Conservation (phyloP, 2,113 vertebrate species). For the Rhinichthys klamathensis region DNA sequence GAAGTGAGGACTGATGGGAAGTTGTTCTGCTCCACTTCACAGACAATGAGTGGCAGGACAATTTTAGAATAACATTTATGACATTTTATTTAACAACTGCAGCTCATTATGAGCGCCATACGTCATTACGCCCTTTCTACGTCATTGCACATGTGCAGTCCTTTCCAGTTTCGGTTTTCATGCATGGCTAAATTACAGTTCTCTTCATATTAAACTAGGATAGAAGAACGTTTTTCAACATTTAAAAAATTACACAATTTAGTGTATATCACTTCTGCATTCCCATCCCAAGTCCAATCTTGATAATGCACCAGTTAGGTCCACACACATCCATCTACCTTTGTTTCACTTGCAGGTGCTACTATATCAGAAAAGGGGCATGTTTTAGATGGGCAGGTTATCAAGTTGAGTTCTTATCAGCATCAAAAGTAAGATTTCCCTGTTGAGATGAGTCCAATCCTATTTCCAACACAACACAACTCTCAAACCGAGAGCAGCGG, state of each 20-base stretch:
- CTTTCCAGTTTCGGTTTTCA: too few relatives aligned
- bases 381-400: background rate
- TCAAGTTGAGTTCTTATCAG: constrained; percentile 29
- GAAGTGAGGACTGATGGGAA: too few relatives aligned
- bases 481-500: background rate
- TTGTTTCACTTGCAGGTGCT: background rate
- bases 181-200: background rate
- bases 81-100: too few relatives aligned
- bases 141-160: too few relatives aligned
- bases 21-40: too few relatives aligned
- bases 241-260: too few relatives aligned
- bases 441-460: constrained; percentile 4
- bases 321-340: background rate
- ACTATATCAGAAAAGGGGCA: background rate
- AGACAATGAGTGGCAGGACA: too few relatives aligned
- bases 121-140: too few relatives aligned
- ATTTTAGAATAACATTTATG: too few relatives aligned
- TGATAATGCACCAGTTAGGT: background rate
- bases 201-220: background rate
- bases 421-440: constrained; percentile 36
- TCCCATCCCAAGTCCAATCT: too few relatives aligned
- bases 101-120: too few relatives aligned
- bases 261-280: background rate
- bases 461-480: constrained; percentile 39
- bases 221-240: background rate